Evolutionary conservation across 2,888 invertebrate species (phyloP), one percentile per base, ranked within the genome.

Genomic region (Galerucella calmariensis): DNA sequence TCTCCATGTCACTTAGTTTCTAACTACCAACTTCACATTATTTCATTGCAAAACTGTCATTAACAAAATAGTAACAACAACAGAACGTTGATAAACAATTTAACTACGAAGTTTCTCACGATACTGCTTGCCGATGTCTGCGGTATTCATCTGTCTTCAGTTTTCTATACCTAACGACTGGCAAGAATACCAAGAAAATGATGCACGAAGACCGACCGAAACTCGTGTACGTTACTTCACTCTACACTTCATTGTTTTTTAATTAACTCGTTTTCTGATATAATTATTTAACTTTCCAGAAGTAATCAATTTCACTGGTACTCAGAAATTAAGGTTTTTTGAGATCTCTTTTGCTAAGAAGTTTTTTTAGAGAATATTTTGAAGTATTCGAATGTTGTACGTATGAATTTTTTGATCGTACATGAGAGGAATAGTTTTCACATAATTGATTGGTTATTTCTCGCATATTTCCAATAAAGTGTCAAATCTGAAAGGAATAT

Each of bases 1-100:
- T 82, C 78, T 83, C 82, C 83, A 83, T 83, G 62, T 72, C 72
- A 73, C 66, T 46, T 35, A 41, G 56, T 71, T 44, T 53, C 2
- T 27, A 53, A 44, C 56, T 16, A 69, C 27, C 53, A 72, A 72
- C 69, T 69, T 75, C 75, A 75, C 75, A 72, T 75, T 44, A 72
- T 75, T 61, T 69, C 46, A 72, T 69, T 66, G 65, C 46, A 61
- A 63, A 71, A 68, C 48, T 51, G 41, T 46, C 51, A 46, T 65
- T 59, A 63, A 56, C 35, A 41, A 68, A 66, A 63, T 59, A 58
- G 53, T 41, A 20, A 48, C n/a, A n/a, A 16, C 16, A 48, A 46
- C 20, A 51, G 59, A 67, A 46, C 58, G 16, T 58, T 65, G 51
- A 27, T 11, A 69, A 73, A 70, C 48, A 48, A 63, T 67, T 66